A percentile compares a stretch with the other conserved stretches of the same genome.
phyloP scores from a whole-genome alignment of 2,888 invertebrate species.

The Poecilus cupreus region DNA sequence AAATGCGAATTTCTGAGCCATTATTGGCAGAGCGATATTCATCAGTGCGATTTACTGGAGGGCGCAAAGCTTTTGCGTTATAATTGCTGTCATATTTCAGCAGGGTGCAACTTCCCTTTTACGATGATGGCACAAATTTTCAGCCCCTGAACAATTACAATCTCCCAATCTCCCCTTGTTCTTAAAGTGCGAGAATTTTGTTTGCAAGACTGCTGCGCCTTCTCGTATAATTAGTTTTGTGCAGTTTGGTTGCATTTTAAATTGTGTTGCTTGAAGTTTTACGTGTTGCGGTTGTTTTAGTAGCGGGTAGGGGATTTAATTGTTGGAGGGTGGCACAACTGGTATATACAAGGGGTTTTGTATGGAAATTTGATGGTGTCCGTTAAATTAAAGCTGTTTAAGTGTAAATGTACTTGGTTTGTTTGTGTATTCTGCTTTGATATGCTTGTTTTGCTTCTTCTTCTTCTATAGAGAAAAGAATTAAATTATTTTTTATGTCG shows the following conservation, averaged over 20 bases:
- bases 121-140: conserved; percentile 38
- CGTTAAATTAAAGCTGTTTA: conserved; percentile 16
- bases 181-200: conserved; percentile 22
- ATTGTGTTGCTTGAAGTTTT: background rate
- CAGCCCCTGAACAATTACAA: conserved; percentile 24
- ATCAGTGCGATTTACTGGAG: conserved; percentile 3
- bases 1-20: conserved; percentile 4
- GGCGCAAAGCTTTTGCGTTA: conserved; percentile 15
- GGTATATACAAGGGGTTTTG: background rate
- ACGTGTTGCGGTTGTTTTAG: conserved; percentile 6
- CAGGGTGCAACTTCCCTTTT: conserved; percentile 35
- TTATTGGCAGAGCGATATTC: conserved; percentile 20
- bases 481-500: conserved; percentile 6
- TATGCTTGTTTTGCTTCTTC: conserved; percentile 3
- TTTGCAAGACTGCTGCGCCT: conserved; percentile 6
- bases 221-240: conserved; percentile 41
- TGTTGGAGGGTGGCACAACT: conserved; percentile 10
- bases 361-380: conserved; percentile 38
- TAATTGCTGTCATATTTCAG: conserved; percentile 54
- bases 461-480: background rate
- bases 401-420: conserved; percentile 1
- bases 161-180: conserved; percentile 3
- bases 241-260: conserved; percentile 39
- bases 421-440: background rate
- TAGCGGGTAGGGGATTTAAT: background rate